phyloP scores from a whole-genome alignment of 2,113 vertebrate genomes.

The Glareola pratincola region DNA sequence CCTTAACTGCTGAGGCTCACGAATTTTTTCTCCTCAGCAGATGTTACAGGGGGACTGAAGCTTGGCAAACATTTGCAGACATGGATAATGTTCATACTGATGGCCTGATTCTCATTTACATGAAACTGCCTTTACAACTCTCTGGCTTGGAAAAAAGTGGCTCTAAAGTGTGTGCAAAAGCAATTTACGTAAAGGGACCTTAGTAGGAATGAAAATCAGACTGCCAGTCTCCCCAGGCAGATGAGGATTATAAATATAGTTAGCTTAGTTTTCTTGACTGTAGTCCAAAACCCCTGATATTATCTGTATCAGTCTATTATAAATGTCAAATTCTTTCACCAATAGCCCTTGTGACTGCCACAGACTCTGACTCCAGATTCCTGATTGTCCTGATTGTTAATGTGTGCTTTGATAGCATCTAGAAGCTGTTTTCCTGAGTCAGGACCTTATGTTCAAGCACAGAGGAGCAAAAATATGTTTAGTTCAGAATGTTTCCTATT shows the following conservation, averaged over 20 bases:
- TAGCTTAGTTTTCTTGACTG: background rate
- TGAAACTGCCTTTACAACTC: background rate
- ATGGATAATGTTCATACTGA: background rate
- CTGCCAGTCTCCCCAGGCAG: background rate
- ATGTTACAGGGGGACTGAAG: constrained; percentile 10
- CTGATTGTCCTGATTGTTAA: background rate
- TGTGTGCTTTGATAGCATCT: background rate
- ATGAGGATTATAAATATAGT: background rate
- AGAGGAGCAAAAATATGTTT: background rate
- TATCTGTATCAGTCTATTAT: background rate
- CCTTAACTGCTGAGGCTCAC: constrained; percentile 24
- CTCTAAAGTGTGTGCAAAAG: background rate
- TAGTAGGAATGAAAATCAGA: background rate
- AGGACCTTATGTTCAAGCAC: background rate
- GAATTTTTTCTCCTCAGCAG: constrained; percentile 24
- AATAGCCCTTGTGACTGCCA: background rate
- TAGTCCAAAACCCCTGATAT: background rate
- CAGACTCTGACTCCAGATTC: background rate
- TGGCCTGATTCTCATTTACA: constrained; percentile 36
- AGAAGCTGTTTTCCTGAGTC: background rate
- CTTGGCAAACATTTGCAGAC: constrained; percentile 2
- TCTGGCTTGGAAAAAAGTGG: background rate
- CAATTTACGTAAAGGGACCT: background rate
- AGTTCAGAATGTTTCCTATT: background rate
- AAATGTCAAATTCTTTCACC: background rate